Base-by-base conservation (phyloP, 2,797 vertebrate genomes). In the Melanotaenia trifasciata region DNA sequence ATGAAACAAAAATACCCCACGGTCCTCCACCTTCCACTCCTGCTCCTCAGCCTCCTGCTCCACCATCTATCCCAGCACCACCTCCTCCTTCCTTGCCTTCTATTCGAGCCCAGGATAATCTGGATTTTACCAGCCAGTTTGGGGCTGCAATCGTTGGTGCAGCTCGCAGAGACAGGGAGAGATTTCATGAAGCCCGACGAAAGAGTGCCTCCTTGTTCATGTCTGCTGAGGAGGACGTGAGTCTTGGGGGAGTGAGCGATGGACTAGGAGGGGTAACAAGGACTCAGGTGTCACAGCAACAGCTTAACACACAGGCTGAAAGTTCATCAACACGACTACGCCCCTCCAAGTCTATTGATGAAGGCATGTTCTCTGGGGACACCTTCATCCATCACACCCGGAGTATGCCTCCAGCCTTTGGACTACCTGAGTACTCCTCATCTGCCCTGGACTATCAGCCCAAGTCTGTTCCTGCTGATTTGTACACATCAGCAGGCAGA, bases 271-370 rank as follows among this genome's bases (percentile, higher is more conserved):
- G 84, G 30, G 76, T 57, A 13, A 61, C 78, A 62, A 89, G 90
- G 87, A 84, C 80, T 90, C 92, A 89, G 74, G 84, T 80, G 62
- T 92, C 93, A 30, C 94, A 94, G 78, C 92, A 94, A 26, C 89
- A 91, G 84, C 88, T 94, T 8, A 89, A 79, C 79, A 84, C 94
- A 24, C 95, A 95, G 67, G 89, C 89, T 11, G 87, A 92, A 8
- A 70, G 88, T 4, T 91, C 93, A 1, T 86, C 94, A 8, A 92
- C 95, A 0, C 94, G 96, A 30, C 92, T 98, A 69, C 95, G 96
- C 24, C 96, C 97, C 28, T 98, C 97, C 75, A 98, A 98, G 64
- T 97, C 96, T 68, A 97, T 98, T 18, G 97, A 98, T 5, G 97
- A 98, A 69, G 96, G 96, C 83, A 96, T 98, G 96, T 97, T 97